Evolutionary conservation across 2,797 vertebrate genomes (phyloP).

Genomic region (Cetoscarus ocellatus): DNA sequence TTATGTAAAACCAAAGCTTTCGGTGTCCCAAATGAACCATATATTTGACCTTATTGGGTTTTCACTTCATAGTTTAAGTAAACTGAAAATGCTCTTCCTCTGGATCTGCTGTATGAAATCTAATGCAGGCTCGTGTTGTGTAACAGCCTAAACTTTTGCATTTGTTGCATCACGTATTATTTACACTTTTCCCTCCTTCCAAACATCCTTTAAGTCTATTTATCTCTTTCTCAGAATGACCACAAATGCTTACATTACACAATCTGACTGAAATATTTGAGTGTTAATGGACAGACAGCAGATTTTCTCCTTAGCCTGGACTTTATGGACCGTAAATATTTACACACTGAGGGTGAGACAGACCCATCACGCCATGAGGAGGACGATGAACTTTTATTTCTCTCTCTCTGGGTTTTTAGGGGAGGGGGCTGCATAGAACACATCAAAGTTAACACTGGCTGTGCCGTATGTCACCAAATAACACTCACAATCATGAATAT

Average conservation of each 20-base stretch:
- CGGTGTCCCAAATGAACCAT: too few species aligned
- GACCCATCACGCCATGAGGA: slow-evolving; percentile 59
- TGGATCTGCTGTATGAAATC: too few species aligned
- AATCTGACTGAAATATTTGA: slow-evolving; percentile 46
- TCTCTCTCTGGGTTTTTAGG: slow-evolving; percentile 43
- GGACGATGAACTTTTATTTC: slow-evolving; percentile 71
- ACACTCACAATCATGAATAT: not conserved
- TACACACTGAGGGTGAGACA: slow-evolving; percentile 69
- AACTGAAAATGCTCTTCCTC: too few species aligned
- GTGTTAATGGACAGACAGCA: slow-evolving; percentile 66
- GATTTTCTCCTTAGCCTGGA: slow-evolving; percentile 62
- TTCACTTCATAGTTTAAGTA: too few species aligned
- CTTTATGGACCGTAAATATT: slow-evolving; percentile 82
- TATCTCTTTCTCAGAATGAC: slow-evolving; percentile 18
- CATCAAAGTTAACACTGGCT: slow-evolving; percentile 22
- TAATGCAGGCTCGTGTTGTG: too few species aligned
- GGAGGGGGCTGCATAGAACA: slow-evolving; percentile 26
- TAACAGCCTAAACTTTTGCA: too few species aligned
- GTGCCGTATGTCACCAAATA: slow-evolving; percentile 4
- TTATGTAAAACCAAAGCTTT: too few species aligned
- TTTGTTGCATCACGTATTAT: too few species aligned
- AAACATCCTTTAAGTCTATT: slow-evolving; percentile 34
- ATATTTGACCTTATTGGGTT: too few species aligned
- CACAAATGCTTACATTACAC: slow-evolving; percentile 54
- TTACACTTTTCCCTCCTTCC: not conserved